Base-by-base conservation (phyloP, 2,797 vertebrate genomes). In the Sebastes reedi region DNA sequence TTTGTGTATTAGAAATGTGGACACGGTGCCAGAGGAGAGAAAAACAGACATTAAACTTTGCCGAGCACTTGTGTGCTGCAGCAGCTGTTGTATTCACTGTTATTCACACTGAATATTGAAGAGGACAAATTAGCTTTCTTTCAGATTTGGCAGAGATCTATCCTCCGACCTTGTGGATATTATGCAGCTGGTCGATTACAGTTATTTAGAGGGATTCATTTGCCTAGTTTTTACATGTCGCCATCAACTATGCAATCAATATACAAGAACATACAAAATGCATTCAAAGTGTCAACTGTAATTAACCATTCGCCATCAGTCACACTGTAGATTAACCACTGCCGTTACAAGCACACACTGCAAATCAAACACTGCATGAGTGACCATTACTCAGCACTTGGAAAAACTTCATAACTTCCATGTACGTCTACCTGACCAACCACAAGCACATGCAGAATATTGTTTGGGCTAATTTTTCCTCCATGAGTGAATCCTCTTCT, bases 11-110 rank as follows among this genome's bases (percentile, higher is more conserved):
- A 50, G 24, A 60, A 24, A 75, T 46, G 22, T n/a, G 27, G 55
- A 70, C 55, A 8, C 8, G 7, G 52, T 69, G 64, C 52, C 64
- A 58, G n/a, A 50, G 32, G 29, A 67, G 65, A 86, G 65, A 39
- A 39, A 75, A 74, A 72, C 32, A 68, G 61, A 81, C 30, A 22
- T 29, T 54, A 10, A 67, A 71, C 46, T 30, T 29, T 36, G 69
- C 55, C 4, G 24, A 61, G 54, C 68, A 24, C 16, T 66, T 59
- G 36, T 67, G 29, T 12, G 24, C 42, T 52, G 52, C 64, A 79
- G 42, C 42, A 46, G 80, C 59, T 80, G 54, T 70, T 82, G 36
- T 12, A 36, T 80, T 80, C 50, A 56, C 13, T 80, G 68, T 50
- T 59, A 66, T 22, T 70, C 55, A 67, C 55, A 34, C 12, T 30